These are phyloP conservation scores for Elephantulus edwardii DNA, from an alignment of 2,113 vertebrate species.

Conservation along the genomic window DNA sequence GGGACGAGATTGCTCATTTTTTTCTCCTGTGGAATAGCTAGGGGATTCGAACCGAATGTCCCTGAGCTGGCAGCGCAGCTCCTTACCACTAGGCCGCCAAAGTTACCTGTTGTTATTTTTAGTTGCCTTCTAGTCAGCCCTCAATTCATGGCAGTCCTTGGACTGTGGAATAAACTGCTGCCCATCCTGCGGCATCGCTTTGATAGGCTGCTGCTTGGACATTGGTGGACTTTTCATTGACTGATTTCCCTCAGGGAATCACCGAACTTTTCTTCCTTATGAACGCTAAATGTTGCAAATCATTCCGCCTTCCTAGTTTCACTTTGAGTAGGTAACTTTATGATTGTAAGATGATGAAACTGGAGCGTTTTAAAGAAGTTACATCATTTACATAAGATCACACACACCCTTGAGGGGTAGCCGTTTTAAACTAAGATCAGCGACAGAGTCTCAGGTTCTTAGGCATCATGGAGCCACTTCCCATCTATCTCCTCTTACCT, in stretches of 20 bases:
- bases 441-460: not conserved
- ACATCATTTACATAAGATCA: not conserved
- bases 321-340: not conserved
- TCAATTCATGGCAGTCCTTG: not conserved
- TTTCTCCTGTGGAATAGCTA: too few relatives aligned
- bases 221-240: not conserved
- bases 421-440: not conserved
- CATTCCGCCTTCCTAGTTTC: not conserved
- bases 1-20: too few relatives aligned
- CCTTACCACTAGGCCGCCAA: too few relatives aligned
- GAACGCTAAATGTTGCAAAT: not conserved
- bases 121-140: not conserved
- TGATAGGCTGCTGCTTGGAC: not conserved
- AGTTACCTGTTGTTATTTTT: not conserved
- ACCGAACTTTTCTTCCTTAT: not conserved
- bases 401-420: too few relatives aligned
- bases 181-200: not conserved
- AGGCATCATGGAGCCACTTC: not conserved
- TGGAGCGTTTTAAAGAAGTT: not conserved
- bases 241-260: not conserved
- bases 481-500: not conserved
- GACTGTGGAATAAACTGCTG: not conserved
- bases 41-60: too few relatives aligned
- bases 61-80: not conserved
- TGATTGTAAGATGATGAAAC: not conserved